phyloP scores from a whole-genome alignment of 2,113 vertebrate genomes.

The Telmatochromis sp. region DNA sequence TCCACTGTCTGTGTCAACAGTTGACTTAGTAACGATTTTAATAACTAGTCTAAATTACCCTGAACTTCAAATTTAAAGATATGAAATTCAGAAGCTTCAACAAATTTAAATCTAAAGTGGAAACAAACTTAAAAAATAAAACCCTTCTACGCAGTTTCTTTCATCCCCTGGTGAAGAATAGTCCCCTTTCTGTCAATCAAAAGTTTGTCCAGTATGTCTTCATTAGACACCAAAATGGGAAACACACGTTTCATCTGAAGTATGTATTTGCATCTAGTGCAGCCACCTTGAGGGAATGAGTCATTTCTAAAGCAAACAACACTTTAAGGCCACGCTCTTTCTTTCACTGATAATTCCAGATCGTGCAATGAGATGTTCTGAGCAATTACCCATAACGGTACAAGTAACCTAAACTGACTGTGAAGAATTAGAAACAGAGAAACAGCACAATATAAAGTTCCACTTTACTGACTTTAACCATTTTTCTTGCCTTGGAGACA shows the following conservation, averaged over 20 bases:
- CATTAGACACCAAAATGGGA: background rate
- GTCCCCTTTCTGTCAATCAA: background rate
- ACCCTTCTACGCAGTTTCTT: background rate
- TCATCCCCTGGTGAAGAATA: background rate
- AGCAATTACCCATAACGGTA: constrained; percentile 56
- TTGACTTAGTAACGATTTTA: background rate
- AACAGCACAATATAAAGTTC: constrained; percentile 28
- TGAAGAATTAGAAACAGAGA: constrained; percentile 50
- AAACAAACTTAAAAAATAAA: background rate
- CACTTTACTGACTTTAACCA: constrained; percentile 24
- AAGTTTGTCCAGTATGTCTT: background rate
- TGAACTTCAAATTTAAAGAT: background rate
- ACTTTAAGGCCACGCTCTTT: constrained; percentile 40
- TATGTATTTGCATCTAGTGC: constrained; percentile 39
- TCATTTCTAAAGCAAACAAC: constrained; percentile 56
- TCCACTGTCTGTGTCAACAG: background rate
- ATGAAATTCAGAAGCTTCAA: background rate
- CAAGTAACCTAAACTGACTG: constrained; percentile 54
- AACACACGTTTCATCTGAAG: constrained; percentile 38
- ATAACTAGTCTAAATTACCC: background rate
- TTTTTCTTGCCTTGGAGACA: constrained; percentile 43
- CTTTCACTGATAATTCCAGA: constrained; percentile 53
- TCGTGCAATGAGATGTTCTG: constrained; percentile 46
- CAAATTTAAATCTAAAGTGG: background rate
- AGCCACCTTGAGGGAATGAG: constrained; percentile 41